Evolutionary conservation across 2,113 vertebrate species (phyloP).

Genomic region (Engystomops pustulosus): DNA sequence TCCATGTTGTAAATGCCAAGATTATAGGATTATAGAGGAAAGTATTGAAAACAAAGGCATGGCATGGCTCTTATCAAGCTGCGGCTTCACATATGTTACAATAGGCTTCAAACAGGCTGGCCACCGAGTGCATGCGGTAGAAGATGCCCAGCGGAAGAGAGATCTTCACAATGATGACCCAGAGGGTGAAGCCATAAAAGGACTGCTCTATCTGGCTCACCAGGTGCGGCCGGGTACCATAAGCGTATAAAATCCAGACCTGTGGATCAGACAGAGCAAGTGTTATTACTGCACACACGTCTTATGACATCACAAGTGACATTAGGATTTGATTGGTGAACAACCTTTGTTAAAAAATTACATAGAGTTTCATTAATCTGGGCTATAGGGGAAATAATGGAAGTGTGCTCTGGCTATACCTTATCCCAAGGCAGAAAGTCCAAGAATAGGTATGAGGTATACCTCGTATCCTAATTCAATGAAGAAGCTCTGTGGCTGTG

Average conservation of each 20-base stretch:
- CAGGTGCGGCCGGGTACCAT: constrained; percentile 61
- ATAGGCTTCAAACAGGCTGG: constrained; percentile 65
- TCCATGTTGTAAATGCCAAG: not conserved
- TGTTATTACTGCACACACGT: not conserved
- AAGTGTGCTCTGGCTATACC: no score
- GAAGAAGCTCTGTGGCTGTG: no score
- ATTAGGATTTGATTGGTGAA: not conserved
- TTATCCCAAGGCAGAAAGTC: no score
- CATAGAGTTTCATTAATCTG: not conserved
- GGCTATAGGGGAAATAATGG: not conserved
- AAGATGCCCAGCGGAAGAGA: constrained; percentile 64
- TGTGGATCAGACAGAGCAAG: constrained; percentile 33
- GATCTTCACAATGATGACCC: constrained; percentile 64
- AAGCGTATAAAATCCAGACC: constrained; percentile 63
- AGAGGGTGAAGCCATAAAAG: constrained; percentile 64
- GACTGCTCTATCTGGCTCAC: constrained; percentile 63
- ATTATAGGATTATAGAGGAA: not conserved
- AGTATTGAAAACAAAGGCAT: no score
- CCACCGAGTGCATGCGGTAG: constrained; percentile 64
- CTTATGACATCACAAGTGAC: no score
- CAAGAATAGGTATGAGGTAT: no score
- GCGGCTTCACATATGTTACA: constrained; percentile 59
- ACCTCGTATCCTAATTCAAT: no score
- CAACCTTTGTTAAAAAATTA: no score
- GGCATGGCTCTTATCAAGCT: constrained; percentile 6